A percentile compares a stretch with the other conserved stretches of the same genome.
phyloP scores from a whole-genome alignment of 2,888 invertebrate species.

The Invenusta paracnida region DNA sequence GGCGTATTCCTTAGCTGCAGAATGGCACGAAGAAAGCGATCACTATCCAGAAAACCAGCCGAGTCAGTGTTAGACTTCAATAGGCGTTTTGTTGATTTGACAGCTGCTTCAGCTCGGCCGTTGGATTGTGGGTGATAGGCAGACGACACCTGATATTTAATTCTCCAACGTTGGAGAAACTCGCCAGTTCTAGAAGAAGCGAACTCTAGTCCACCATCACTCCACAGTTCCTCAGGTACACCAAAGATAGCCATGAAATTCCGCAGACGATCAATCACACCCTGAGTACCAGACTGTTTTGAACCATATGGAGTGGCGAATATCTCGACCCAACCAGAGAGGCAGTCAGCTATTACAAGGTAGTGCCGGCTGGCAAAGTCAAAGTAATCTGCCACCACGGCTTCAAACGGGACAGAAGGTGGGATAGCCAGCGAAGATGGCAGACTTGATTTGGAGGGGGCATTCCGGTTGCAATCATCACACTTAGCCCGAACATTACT shows the following conservation, averaged over 20 bases:
- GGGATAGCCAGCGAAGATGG: background rate
- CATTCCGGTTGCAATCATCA: background rate
- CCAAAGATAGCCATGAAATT: constrained; percentile 47
- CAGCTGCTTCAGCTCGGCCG: constrained; percentile 46
- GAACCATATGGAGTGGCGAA: background rate
- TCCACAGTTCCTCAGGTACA: constrained; percentile 46
- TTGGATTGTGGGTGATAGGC: constrained; percentile 47
- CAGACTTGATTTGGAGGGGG: background rate
- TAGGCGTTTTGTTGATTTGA: constrained; percentile 47
- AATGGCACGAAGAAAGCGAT: constrained; percentile 46
- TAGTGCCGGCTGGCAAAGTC: constrained; percentile 45
- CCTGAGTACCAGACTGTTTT: constrained; percentile 45
- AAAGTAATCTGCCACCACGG: constrained; percentile 45
- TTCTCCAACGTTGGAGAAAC: constrained; percentile 46
- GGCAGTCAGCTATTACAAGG: constrained; percentile 47
- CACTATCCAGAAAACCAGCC: constrained; percentile 43
- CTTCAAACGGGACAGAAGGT: constrained; percentile 43
- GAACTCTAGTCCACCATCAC: constrained; percentile 47
- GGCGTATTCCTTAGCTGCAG: constrained; percentile 46
- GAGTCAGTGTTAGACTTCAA: constrained; percentile 46
- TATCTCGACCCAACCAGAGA: constrained; percentile 47
- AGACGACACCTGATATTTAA: constrained; percentile 45
- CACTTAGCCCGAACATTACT: background rate
- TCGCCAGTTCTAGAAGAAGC: constrained; percentile 45
- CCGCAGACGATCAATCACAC: constrained; percentile 44